phyloP scores from a whole-genome alignment of 1,140 invertebrate genomes.

The Phocides pigmalion region DNA sequence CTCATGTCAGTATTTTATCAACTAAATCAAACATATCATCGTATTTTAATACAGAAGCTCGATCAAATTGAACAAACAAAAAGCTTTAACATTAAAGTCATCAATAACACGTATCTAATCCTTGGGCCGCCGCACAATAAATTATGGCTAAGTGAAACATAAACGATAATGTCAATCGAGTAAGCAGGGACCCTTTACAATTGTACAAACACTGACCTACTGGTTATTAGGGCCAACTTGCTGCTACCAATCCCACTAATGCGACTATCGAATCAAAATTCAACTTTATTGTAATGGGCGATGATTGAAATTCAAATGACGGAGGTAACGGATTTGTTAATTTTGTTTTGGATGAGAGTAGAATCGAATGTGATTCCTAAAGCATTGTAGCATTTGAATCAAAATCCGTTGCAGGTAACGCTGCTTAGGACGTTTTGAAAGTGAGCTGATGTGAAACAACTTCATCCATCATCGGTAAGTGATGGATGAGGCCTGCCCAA shows the following conservation, averaged over 20 bases:
- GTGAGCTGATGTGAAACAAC: conserved; percentile 50
- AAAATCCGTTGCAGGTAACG: conserved; percentile 5
- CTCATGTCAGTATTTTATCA: conserved; percentile 4
- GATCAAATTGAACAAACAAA: conserved; percentile 43
- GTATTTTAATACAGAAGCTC: conserved; percentile 5
- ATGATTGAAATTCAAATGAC: conserved; percentile 30
- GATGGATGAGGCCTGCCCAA: conserved; percentile 77
- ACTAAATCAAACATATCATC: conserved; percentile 13
- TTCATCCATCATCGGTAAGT: conserved; percentile 78
- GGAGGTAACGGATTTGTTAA: conserved; percentile 20
- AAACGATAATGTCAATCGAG: conserved; percentile 78
- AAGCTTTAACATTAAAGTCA: conserved; percentile 43
- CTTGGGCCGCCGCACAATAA: conserved; percentile 65
- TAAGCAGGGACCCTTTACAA: conserved; percentile 67
- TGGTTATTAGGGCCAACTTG: conserved; percentile 64
- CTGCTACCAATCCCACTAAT: conserved; percentile 39
- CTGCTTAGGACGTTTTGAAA: conserved; percentile 24
- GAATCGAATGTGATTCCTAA: conserved; percentile 5
- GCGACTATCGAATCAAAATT: conserved; percentile 29
- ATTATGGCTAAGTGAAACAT: conserved; percentile 79
- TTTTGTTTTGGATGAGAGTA: conserved; percentile 10
- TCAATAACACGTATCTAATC: conserved; percentile 68
- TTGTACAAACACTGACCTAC: conserved; percentile 73
- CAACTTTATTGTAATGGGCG: conserved; percentile 33
- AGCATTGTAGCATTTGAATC: not conserved